Conservation (phyloP, 1,140 invertebrate genomes). For the Mya arenaria region DNA sequence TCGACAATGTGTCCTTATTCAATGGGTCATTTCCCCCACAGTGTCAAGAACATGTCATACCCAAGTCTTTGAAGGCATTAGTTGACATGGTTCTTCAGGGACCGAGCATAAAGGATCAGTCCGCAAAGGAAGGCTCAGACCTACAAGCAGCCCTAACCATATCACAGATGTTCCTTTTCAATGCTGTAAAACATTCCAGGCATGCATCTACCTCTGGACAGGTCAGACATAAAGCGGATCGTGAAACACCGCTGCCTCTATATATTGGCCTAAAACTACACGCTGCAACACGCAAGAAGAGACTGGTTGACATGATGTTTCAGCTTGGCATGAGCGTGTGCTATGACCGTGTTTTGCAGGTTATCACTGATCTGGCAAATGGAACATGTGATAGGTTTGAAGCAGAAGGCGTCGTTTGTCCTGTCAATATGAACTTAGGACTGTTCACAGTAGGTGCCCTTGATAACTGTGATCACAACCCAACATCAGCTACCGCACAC, state of each 20-base stretch:
- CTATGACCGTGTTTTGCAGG: conserved; percentile 52
- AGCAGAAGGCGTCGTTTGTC: conserved; percentile 50
- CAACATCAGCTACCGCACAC: conserved; percentile 50
- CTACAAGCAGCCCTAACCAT: conserved; percentile 41
- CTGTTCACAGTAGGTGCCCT: conserved; percentile 53
- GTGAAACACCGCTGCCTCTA: conserved; percentile 55
- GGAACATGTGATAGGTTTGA: conserved; percentile 10
- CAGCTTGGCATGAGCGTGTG: conserved; percentile 55
- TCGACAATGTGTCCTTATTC: no score
- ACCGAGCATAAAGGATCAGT: no score
- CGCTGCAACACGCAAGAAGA: conserved; percentile 55
- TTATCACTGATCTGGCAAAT: conserved; percentile 36
- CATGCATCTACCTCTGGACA: no score
- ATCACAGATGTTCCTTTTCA: conserved; percentile 56
- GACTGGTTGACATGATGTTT: conserved; percentile 55
- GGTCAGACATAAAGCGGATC: conserved; percentile 49
- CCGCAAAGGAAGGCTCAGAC: no score
- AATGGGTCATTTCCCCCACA: no score
- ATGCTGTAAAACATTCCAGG: conserved; percentile 39
- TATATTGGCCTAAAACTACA: conserved; percentile 58
- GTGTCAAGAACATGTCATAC: no score
- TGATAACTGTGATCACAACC: conserved; percentile 68
- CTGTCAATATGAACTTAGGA: conserved; percentile 26
- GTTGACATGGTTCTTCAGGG: background rate
- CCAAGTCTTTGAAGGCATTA: no score